These are phyloP conservation scores for Chromis chromis DNA, from an alignment of 2,797 vertebrate genomes.

Conservation along the genomic window DNA sequence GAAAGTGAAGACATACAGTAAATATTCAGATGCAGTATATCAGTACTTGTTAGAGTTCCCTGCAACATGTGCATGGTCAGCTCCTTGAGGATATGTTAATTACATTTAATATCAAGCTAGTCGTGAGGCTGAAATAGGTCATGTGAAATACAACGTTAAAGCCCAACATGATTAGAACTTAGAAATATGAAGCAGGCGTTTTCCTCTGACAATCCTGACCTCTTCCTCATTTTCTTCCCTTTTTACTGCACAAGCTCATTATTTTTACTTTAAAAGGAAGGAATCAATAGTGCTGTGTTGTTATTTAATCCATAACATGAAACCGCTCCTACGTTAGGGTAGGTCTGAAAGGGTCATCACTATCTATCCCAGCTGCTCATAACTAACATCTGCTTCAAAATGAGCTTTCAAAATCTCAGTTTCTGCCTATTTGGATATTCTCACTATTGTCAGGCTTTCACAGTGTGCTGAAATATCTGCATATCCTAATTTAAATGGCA, in stretches of 20 bases:
- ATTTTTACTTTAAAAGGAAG: conserved; percentile 25
- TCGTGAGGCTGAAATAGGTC: conserved; percentile 22
- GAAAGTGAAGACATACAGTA: not conserved
- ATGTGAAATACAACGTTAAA: conserved; percentile 33
- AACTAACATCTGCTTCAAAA: conserved; percentile 19
- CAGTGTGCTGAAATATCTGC: conserved; percentile 33
- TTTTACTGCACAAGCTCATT: conserved; percentile 27
- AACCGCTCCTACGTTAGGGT: conserved; percentile 8
- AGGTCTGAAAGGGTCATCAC: conserved; percentile 11
- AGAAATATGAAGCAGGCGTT: conserved; percentile 44
- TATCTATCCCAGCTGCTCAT: conserved; percentile 29
- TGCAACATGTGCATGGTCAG: conserved; percentile 39
- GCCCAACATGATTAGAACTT: conserved; percentile 22
- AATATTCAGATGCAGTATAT: not conserved
- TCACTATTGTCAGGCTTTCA: conserved; percentile 38
- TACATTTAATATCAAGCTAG: conserved; percentile 28
- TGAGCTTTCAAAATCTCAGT: not conserved
- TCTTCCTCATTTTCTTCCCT: conserved; percentile 30
- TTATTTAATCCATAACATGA: conserved; percentile 31
- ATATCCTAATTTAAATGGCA: conserved; percentile 33
- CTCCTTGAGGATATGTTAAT: conserved; percentile 27
- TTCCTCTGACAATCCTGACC: conserved; percentile 52
- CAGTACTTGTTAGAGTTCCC: conserved; percentile 7
- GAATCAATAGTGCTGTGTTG: not conserved
- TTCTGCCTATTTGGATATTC: conserved; percentile 21